Conservation (phyloP, 2,888 invertebrate species). For the Hecatera dysodea region DNA sequence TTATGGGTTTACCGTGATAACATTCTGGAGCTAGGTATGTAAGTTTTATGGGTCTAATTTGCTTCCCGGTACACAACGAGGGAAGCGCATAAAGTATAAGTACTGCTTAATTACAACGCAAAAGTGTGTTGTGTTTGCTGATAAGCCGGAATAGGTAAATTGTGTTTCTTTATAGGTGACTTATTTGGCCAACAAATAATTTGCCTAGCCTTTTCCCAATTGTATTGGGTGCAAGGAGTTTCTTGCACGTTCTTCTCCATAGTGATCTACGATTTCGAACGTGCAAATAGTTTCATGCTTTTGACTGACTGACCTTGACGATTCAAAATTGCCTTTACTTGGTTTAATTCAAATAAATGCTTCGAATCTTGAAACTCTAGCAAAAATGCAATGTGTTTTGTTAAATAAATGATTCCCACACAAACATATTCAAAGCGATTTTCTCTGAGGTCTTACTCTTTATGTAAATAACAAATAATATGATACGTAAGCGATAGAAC, state of each 20-base stretch:
- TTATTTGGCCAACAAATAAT: too few relatives aligned
- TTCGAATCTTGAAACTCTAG: neutral
- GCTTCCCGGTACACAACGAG: slow-evolving; percentile 22
- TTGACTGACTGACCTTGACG: too few relatives aligned
- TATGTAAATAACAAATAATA: slow-evolving; percentile 42
- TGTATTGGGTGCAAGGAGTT: too few relatives aligned
- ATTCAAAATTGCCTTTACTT: too few relatives aligned
- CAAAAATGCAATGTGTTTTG: neutral
- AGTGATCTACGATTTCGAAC: too few relatives aligned
- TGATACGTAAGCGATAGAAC: slow-evolving; percentile 30
- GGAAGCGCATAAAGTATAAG: neutral
- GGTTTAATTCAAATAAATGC: neutral
- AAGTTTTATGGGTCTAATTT: slow-evolving; percentile 31
- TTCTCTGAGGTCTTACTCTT: slow-evolving; percentile 24
- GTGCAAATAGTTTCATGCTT: too few relatives aligned
- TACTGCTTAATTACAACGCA: neutral
- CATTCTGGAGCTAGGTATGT: slow-evolving; percentile 25
- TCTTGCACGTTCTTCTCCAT: too few relatives aligned
- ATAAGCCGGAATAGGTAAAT: too few relatives aligned
- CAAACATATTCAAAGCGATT: slow-evolving; percentile 29
- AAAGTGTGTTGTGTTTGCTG: neutral
- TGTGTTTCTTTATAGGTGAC: too few relatives aligned
- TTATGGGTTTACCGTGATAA: slow-evolving; percentile 39
- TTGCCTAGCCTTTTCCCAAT: too few relatives aligned
- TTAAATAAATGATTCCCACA: neutral